A percentile compares a stretch with the other conserved stretches of the same genome.
Evolutionary conservation across 2,888 invertebrate genomes (phyloP).

Genomic region (Apamea epomidion): DNA sequence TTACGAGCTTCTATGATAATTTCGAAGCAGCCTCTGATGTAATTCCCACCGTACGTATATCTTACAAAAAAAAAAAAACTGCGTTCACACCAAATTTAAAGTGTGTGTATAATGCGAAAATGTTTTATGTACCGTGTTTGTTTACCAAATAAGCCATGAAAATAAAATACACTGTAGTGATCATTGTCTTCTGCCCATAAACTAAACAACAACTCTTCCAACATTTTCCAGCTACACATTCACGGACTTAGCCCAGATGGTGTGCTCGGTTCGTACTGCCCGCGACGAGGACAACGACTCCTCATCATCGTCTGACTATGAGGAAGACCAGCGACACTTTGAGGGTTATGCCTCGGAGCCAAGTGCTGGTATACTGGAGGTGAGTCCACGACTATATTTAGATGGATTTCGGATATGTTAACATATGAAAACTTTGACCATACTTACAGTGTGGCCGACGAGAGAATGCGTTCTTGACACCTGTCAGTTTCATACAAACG

Average conservation of each 20-base stretch:
- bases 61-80: background rate
- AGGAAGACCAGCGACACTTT: constrained; percentile 93
- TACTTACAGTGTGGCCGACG: background rate
- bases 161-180: background rate
- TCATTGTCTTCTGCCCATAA: background rate
- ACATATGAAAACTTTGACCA: background rate
- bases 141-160: background rate
- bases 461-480: background rate
- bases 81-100: background rate
- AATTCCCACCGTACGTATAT: background rate
- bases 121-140: no score
- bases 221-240: constrained; percentile 92
- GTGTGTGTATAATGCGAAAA: background rate
- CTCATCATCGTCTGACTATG: constrained; percentile 91
- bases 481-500: background rate
- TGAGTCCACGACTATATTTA: constrained; percentile 62
- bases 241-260: constrained; percentile 98
- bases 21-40: background rate
- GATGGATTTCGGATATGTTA: no score
- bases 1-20: background rate
- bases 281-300: constrained; percentile 86
- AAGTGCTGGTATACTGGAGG: constrained; percentile 87
- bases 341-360: constrained; percentile 97
- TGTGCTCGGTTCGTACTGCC: constrained; percentile 94
- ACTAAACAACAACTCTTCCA: constrained; percentile 10